These are phyloP conservation scores for Brevipalpus yothersi DNA, from an alignment of 1,140 invertebrate genomes.

Conservation along the genomic window DNA sequence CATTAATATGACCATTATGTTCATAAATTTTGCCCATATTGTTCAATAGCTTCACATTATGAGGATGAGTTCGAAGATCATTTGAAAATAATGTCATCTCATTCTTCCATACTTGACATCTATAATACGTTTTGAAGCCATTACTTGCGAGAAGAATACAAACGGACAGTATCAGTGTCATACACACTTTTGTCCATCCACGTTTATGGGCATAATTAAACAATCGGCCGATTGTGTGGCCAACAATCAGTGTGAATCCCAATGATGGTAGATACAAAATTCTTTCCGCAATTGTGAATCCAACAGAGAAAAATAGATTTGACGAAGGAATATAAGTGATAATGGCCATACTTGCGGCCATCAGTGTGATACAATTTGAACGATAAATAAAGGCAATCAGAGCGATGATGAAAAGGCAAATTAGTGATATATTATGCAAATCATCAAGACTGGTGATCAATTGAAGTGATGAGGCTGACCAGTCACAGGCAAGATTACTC, in stretches of 20 bases:
- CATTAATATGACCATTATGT: slow-evolving; percentile 48
- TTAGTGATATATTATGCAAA: slow-evolving; percentile 12
- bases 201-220: no score
- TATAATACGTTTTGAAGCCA: background rate
- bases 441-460: slow-evolving; percentile 44
- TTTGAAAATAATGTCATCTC: slow-evolving; percentile 83
- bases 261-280: slow-evolving; percentile 85
- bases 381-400: slow-evolving; percentile 10
- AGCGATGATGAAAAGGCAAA: background rate
- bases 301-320: slow-evolving; percentile 81
- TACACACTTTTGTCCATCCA: no score
- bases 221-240: slow-evolving; percentile 14
- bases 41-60: slow-evolving; percentile 86
- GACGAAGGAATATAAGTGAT: slow-evolving; percentile 83
- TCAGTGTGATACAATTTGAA: slow-evolving; percentile 42
- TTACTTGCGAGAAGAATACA: background rate
- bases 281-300: slow-evolving; percentile 85
- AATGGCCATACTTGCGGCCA: slow-evolving; percentile 35
- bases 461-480: slow-evolving; percentile 77
- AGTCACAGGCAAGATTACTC: slow-evolving; percentile 60
- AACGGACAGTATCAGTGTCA: no score
- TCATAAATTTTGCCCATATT: slow-evolving; percentile 88
- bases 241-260: slow-evolving; percentile 69
- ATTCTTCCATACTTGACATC: slow-evolving; percentile 27
- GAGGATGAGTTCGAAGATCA: slow-evolving; percentile 61